Conservation (phyloP, 2,797 vertebrate species). For the Diceros bicornis region DNA sequence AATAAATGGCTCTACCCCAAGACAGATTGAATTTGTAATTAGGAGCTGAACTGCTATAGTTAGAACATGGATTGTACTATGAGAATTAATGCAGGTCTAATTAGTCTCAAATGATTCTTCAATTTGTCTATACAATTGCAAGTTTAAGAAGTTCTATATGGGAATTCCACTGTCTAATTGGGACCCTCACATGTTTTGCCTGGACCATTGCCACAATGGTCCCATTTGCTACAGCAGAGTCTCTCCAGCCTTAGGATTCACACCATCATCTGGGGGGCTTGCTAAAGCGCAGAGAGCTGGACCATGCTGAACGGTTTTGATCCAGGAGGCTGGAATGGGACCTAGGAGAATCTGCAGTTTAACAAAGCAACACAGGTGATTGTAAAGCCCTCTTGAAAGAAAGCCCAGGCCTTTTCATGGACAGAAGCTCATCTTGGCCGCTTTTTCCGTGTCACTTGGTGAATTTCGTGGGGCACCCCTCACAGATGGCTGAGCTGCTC, state of each 20-base stretch:
- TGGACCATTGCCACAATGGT: neutral
- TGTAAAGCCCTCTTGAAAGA: neutral
- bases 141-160: neutral
- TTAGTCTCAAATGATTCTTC: slow-evolving; percentile 9
- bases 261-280: neutral
- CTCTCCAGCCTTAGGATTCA: neutral
- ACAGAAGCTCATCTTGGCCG: neutral
- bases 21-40: slow-evolving; percentile 12
- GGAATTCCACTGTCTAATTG: neutral
- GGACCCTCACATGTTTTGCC: neutral
- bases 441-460: neutral
- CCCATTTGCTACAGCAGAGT: neutral
- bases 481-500: neutral
- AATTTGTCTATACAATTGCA: neutral
- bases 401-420: neutral
- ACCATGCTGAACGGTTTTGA: neutral
- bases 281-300: neutral
- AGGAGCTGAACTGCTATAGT: neutral
- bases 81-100: slow-evolving; percentile 6
- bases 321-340: neutral
- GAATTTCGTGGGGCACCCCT: neutral
- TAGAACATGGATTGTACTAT: neutral
- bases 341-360: neutral
- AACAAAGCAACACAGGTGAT: neutral
- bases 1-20: neutral